Conservation (phyloP, 1,140 invertebrate species). For the Bombus haemorrhoidalis region DNA sequence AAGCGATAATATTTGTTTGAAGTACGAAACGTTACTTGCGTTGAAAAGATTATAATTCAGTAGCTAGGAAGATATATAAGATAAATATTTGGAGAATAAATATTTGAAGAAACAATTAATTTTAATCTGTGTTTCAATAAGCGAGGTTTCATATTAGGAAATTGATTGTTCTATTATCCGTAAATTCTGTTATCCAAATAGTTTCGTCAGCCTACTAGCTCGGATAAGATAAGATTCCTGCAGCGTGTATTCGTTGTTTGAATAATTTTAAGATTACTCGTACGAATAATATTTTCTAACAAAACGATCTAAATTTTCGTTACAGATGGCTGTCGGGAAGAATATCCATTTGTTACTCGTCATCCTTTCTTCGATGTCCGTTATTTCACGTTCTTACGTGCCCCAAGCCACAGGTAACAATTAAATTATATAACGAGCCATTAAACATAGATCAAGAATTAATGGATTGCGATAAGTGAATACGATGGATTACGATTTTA, state of each 20-base stretch:
- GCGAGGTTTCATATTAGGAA: no score
- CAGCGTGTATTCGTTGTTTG: background rate
- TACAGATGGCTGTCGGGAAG: conserved; percentile 77
- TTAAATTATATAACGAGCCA: background rate
- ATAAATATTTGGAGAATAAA: no score
- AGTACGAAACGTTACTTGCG: no score
- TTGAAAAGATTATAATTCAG: no score
- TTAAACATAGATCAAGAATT: background rate
- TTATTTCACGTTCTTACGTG: conserved; percentile 67
- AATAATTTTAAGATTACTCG: no score
- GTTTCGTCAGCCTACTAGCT: no score
- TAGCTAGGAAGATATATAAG: no score
- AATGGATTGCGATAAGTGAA: background rate
- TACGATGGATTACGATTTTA: background rate
- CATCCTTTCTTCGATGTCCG: conserved; percentile 71
- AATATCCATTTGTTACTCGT: conserved; percentile 73
- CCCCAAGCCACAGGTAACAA: conserved; percentile 68
- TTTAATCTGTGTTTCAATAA: no score
- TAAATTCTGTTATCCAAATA: no score
- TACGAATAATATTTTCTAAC: background rate
- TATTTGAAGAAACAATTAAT: no score
- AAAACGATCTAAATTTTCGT: conserved; percentile 27
- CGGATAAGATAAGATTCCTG: background rate
- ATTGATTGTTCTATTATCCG: no score
- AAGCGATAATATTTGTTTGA: no score